Percentiles rank a stretch among this genome's conserved stretches.
phyloP scores from a whole-genome alignment of 35 echinoderm and acorn worm genomes.

The Apostichopus parvimensis region DNA sequence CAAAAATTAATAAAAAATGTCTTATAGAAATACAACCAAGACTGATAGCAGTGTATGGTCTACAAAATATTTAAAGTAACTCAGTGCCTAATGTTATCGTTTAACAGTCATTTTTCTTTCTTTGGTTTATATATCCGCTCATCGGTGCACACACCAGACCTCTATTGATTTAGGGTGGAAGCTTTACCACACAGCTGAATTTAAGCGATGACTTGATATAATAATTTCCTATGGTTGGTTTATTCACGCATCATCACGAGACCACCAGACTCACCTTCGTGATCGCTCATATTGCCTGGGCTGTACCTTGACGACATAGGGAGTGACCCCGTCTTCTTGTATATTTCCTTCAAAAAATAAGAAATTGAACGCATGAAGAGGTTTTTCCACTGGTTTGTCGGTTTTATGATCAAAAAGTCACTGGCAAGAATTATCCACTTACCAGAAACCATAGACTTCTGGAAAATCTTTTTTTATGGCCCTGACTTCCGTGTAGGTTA shows the following conservation, averaged over 20 bases:
- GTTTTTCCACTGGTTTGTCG: background rate
- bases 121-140: too few relatives aligned
- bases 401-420: background rate
- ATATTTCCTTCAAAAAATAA: constrained; percentile 2
- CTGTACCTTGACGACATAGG: constrained; percentile 49
- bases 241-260: background rate
- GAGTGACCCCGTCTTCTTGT: constrained; percentile 46
- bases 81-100: too few relatives aligned
- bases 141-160: too few relatives aligned
- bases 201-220: too few relatives aligned
- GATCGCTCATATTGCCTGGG: constrained; percentile 49
- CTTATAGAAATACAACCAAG: too few relatives aligned
- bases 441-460: background rate
- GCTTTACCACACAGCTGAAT: too few relatives aligned
- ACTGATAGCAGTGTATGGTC: too few relatives aligned
- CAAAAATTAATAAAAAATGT: too few relatives aligned
- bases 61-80: too few relatives aligned
- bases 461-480: background rate
- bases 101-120: too few relatives aligned
- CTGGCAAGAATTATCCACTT: background rate
- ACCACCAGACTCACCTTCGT: constrained; percentile 44
- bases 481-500: background rate
- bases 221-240: too few relatives aligned
- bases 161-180: too few relatives aligned
- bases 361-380: background rate